Percentiles rank a stretch among this genome's conserved stretches.
Evolutionary conservation across 2,888 invertebrate species (phyloP).

Genomic region (Tillus elongatus): DNA sequence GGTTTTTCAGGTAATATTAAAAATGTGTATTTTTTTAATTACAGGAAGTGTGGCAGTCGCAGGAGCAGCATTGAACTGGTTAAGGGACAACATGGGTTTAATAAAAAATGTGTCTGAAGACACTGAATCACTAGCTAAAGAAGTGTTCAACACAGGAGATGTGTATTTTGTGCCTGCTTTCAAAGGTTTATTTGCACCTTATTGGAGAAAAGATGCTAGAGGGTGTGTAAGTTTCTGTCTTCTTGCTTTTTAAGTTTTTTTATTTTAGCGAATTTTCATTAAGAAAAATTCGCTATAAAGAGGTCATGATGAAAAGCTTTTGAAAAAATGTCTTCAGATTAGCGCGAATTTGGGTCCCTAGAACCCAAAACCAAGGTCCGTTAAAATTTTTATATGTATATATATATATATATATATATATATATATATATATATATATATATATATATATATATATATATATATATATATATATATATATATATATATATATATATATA

Average conservation of each 20-base stretch:
- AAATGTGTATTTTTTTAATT: slow-evolving; percentile 6
- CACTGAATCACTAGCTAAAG: slow-evolving; percentile 47
- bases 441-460: no score
- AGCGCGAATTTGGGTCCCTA: no score
- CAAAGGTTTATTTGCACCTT: slow-evolving; percentile 92
- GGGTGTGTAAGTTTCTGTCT: slow-evolving; percentile 52
- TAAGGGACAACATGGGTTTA: slow-evolving; percentile 83
- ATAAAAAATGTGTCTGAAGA: slow-evolving; percentile 65
- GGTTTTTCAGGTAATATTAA: neutral
- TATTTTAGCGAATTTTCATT: neutral
- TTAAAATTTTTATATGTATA: no score
- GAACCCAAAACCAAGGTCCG: no score
- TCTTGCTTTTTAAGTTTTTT: slow-evolving; percentile 8
- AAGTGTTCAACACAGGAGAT: slow-evolving; percentile 81
- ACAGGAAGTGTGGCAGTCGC: slow-evolving; percentile 80
- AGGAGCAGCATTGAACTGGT: slow-evolving; percentile 87
- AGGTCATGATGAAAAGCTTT: no score
- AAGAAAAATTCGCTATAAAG: no score
- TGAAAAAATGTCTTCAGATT: no score
- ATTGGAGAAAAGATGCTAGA: slow-evolving; percentile 95
- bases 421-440: no score
- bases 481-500: no score
- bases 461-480: no score
- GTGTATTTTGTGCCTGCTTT: slow-evolving; percentile 98
- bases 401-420: no score